These are phyloP conservation scores for Lagria hirta DNA, from an alignment of 2,888 invertebrate genomes.

Conservation along the genomic window DNA sequence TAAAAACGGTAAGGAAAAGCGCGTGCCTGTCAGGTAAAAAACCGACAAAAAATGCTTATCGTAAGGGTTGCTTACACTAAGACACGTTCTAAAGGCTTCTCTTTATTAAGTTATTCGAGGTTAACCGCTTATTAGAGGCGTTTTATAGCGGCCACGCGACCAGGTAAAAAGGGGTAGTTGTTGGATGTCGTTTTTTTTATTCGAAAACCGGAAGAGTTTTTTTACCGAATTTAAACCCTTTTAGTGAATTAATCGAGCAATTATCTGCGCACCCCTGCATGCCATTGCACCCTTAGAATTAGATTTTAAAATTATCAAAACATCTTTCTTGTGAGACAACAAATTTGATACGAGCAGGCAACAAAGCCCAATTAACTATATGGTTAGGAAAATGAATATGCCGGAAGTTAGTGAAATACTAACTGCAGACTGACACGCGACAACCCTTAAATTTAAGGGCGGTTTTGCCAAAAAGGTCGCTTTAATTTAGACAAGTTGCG, in stretches of 20 bases:
- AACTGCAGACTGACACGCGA: slow-evolving; percentile 41
- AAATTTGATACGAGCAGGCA: slow-evolving; percentile 20
- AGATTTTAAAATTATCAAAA: slow-evolving; percentile 13
- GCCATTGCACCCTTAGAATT: neutral
- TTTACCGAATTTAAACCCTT: slow-evolving; percentile 22
- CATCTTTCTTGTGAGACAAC: slow-evolving; percentile 19
- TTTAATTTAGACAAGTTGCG: no score
- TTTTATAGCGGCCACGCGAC: slow-evolving; percentile 53
- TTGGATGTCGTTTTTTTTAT: slow-evolving; percentile 21
- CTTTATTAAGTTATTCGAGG: slow-evolving; percentile 54
- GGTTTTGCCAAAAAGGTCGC: no score
- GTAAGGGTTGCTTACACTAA: slow-evolving; percentile 45
- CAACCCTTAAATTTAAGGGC: slow-evolving; percentile 38
- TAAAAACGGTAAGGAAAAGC: slow-evolving; percentile 30
- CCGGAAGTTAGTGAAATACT: slow-evolving; percentile 36
- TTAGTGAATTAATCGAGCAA: neutral
- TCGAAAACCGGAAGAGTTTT: slow-evolving; percentile 22
- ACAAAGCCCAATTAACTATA: slow-evolving; percentile 31
- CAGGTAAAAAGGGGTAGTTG: slow-evolving; percentile 50
- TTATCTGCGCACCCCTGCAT: neutral
- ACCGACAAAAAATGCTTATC: slow-evolving; percentile 32
- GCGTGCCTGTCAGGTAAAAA: slow-evolving; percentile 26
- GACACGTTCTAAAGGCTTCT: slow-evolving; percentile 37
- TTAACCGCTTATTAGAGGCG: slow-evolving; percentile 51
- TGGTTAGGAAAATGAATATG: slow-evolving; percentile 37